These are phyloP conservation scores for Metaphire vulgaris DNA, from an alignment of 1,140 invertebrate genomes.

Conservation along the genomic window DNA sequence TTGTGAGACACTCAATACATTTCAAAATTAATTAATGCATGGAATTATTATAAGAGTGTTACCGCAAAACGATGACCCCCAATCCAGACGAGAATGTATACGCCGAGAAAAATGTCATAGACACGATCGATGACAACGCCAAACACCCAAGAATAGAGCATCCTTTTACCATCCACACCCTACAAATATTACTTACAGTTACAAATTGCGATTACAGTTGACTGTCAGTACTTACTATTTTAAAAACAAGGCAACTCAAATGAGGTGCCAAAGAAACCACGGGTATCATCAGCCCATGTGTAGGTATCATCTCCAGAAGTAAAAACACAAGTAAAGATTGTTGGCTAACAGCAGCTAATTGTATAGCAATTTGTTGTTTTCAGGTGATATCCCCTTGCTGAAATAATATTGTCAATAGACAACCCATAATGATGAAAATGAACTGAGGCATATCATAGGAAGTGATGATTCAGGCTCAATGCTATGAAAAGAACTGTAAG, in stretches of 20 bases:
- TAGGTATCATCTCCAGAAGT: neutral
- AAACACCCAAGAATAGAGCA: slow-evolving; percentile 26
- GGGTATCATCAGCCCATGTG: too few relatives aligned
- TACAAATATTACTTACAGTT: neutral
- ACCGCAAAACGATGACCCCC: slow-evolving; percentile 26
- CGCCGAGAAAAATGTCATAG: slow-evolving; percentile 23
- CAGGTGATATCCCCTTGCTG: too few relatives aligned
- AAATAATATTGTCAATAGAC: too few relatives aligned
- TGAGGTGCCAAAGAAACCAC: too few relatives aligned
- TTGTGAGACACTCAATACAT: too few relatives aligned
- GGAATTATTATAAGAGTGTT: too few relatives aligned
- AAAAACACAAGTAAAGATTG: neutral
- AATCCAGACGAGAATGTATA: slow-evolving; percentile 28
- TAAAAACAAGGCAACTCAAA: too few relatives aligned
- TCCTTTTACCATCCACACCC: slow-evolving; percentile 23
- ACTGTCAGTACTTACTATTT: neutral
- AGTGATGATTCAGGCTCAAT: too few relatives aligned
- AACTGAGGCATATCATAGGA: too few relatives aligned
- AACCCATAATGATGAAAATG: too few relatives aligned
- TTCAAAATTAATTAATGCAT: too few relatives aligned
- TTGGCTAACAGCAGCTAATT: neutral
- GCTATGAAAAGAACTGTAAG: too few relatives aligned
- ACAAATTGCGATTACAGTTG: neutral
- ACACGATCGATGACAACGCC: slow-evolving; percentile 11
- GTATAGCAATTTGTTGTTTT: neutral